These are phyloP conservation scores for Paguma larvata DNA, from an alignment of 2,797 vertebrate genomes.

Conservation along the genomic window DNA sequence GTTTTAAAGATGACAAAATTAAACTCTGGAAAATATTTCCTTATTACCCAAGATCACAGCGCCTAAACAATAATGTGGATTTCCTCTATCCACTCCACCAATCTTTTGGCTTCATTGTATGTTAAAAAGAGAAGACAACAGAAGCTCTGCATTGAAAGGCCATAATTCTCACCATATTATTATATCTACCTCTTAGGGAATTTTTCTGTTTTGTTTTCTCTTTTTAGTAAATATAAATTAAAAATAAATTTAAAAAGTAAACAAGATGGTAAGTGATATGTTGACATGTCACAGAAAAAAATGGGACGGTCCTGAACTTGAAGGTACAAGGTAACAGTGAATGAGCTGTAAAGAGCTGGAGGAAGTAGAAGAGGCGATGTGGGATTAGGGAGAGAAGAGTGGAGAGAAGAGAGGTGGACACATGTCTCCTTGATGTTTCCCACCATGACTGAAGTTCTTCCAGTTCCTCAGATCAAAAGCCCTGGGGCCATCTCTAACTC, in stretches of 20 bases:
- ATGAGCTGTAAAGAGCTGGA: not conserved
- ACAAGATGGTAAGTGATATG: not conserved
- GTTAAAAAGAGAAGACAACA: not conserved
- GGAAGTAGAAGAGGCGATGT: not conserved
- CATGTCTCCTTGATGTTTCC: not conserved
- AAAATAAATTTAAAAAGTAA: constrained; percentile 54
- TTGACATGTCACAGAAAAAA: not conserved
- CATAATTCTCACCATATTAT: not conserved
- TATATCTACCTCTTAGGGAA: not conserved
- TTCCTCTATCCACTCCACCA: not conserved
- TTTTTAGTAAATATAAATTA: not conserved
- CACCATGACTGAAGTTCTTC: not conserved
- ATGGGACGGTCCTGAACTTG: not conserved
- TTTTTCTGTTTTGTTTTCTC: not conserved
- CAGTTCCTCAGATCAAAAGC: not conserved
- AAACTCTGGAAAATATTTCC: not conserved
- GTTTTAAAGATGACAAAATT: constrained; percentile 19
- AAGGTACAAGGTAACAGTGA: not conserved
- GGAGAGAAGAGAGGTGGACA: not conserved
- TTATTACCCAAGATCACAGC: constrained; percentile 7
- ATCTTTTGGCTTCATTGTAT: not conserved
- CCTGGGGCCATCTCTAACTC: not conserved
- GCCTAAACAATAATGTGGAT: not conserved
- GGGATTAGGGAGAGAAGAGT: not conserved
- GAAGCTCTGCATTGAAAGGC: not conserved